Evolutionary conservation across 2,888 invertebrate genomes (phyloP).

Genomic region (Volucella inflata): DNA sequence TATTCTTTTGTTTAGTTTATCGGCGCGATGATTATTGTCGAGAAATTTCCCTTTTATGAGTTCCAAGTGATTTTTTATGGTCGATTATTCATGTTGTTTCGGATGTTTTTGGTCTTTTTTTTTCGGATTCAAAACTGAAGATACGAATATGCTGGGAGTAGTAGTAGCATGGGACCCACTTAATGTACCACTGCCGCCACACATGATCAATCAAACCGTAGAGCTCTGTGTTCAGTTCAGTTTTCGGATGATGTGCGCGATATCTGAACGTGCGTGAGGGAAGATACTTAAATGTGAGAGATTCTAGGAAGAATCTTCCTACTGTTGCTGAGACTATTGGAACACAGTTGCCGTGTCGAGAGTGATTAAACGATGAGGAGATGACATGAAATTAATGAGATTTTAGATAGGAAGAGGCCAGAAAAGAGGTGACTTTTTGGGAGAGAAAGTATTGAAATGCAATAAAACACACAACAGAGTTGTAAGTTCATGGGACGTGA

Average conservation of each 20-base stretch:
- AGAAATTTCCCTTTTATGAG: slow-evolving; percentile 73
- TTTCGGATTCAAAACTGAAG: neutral
- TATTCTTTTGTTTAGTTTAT: slow-evolving; percentile 67
- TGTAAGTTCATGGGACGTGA: neutral
- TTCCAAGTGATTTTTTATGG: slow-evolving; percentile 74
- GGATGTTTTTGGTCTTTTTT: slow-evolving; percentile 7
- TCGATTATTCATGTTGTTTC: slow-evolving; percentile 66
- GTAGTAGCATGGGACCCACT: slow-evolving; percentile 68
- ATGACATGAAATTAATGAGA: slow-evolving; percentile 73
- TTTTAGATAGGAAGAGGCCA: slow-evolving; percentile 60
- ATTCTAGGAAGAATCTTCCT: slow-evolving; percentile 52
- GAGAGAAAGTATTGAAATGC: slow-evolving; percentile 66
- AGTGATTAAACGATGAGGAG: slow-evolving; percentile 68
- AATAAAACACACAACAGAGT: slow-evolving; percentile 48
- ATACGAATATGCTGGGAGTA: slow-evolving; percentile 25
- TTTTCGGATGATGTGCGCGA: slow-evolving; percentile 15
- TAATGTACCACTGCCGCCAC: slow-evolving; percentile 71
- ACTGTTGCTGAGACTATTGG: slow-evolving; percentile 31
- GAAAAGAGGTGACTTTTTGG: slow-evolving; percentile 26
- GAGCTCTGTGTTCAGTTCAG: slow-evolving; percentile 5
- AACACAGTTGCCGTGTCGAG: slow-evolving; percentile 18
- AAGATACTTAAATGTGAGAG: slow-evolving; percentile 29
- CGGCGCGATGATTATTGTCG: slow-evolving; percentile 56
- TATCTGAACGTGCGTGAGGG: slow-evolving; percentile 28
- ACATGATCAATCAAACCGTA: slow-evolving; percentile 69